A percentile compares a stretch with the other conserved stretches of the same genome.
phyloP scores from a whole-genome alignment of 2,113 vertebrate species.

The Lamprotornis superbus region DNA sequence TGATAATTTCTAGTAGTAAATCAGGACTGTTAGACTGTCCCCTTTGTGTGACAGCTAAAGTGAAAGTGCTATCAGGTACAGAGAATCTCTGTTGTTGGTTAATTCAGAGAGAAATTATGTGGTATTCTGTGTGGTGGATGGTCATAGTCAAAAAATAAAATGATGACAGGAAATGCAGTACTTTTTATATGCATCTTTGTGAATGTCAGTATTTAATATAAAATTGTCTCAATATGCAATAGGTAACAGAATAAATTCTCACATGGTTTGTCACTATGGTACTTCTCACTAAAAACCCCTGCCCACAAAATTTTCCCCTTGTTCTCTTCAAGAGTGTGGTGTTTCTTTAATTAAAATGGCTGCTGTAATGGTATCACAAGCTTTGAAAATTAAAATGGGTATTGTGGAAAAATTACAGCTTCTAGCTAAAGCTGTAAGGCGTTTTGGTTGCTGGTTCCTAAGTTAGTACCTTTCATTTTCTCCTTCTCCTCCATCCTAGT shows the following conservation, averaged over 20 bases:
- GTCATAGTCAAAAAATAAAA: not conserved
- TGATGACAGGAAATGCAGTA: not conserved
- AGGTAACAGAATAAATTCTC: not conserved
- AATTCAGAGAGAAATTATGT: not conserved
- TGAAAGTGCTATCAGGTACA: not conserved
- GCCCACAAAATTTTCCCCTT: not conserved
- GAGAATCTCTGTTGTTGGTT: not conserved
- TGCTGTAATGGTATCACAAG: not conserved
- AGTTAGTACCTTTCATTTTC: not conserved
- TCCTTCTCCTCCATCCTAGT: not conserved
- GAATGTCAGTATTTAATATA: not conserved
- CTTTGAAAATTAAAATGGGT: not conserved
- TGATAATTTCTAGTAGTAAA: not conserved
- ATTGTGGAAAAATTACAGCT: conserved; percentile 3
- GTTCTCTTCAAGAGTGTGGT: not conserved
- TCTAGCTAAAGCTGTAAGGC: not conserved
- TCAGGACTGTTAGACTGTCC: not conserved
- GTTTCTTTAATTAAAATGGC: not conserved
- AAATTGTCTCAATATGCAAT: not conserved
- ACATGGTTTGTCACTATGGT: not conserved
- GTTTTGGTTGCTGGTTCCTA: not conserved
- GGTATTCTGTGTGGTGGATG: not conserved
- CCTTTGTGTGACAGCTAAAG: not conserved
- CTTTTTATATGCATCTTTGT: not conserved
- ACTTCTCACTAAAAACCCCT: not conserved